Evolutionary conservation across 2,797 vertebrate species (phyloP).

Genomic region (Otolemur crassicaudatus): DNA sequence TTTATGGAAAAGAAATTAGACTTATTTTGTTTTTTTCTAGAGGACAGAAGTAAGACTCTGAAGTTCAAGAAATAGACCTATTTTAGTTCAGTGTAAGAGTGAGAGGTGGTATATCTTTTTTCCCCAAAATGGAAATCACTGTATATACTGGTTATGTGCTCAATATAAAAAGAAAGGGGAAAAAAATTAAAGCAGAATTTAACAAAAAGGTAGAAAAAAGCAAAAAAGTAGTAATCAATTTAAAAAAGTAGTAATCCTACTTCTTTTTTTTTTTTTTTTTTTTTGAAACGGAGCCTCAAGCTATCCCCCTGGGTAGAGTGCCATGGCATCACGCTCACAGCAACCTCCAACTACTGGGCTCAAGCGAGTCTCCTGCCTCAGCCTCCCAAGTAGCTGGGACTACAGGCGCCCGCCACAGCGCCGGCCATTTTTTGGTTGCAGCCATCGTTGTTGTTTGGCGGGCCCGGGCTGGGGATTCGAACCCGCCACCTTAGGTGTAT

Average conservation of each 20-base stretch:
- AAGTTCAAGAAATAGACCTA: background rate
- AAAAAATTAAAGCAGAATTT: slow-evolving; percentile 3
- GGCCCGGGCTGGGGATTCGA: too few species aligned
- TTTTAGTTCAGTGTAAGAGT: slow-evolving; percentile 34
- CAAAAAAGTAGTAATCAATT: background rate
- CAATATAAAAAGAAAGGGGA: background rate
- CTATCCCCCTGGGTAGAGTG: too few species aligned
- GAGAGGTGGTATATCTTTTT: background rate
- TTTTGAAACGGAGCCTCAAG: too few species aligned
- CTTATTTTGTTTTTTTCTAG: background rate
- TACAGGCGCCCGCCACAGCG: too few species aligned
- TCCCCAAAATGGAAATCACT: background rate
- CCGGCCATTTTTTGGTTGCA: too few species aligned
- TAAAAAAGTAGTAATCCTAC: background rate
- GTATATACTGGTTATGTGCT: slow-evolving; percentile 6
- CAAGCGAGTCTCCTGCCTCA: too few species aligned
- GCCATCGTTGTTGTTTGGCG: too few species aligned
- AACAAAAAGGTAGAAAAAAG: slow-evolving; percentile 21
- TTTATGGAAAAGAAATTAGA: slow-evolving; percentile 45
- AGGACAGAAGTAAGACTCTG: slow-evolving; percentile 21
- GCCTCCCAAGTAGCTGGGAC: too few species aligned
- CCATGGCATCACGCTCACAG: too few species aligned
- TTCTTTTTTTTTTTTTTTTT: background rate
- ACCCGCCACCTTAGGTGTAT: too few species aligned
- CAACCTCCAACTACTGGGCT: too few species aligned